A percentile compares a stretch with the other conserved stretches of the same genome.
These are phyloP conservation scores for rat (Rattus norvegicus) DNA, from an alignment of 2,113 vertebrate genomes.

Conservation along the genomic window DNA sequence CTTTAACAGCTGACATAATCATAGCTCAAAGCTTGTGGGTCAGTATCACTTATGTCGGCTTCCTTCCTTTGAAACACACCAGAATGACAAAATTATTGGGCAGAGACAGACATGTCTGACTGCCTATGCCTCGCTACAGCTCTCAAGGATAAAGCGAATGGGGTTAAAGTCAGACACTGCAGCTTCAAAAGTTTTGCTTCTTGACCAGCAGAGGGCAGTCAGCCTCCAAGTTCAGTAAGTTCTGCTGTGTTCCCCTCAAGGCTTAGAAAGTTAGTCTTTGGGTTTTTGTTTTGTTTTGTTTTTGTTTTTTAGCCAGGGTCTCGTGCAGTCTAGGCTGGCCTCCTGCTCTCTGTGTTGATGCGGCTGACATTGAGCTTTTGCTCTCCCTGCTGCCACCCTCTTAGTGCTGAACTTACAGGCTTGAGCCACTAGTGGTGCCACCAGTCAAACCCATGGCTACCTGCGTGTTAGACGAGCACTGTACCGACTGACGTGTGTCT, in stretches of 20 bases:
- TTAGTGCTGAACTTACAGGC: background rate
- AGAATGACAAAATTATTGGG: background rate
- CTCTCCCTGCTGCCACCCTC: background rate
- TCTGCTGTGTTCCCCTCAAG: background rate
- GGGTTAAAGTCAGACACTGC: background rate
- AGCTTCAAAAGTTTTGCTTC: constrained; percentile 9
- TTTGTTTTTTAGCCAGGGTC: background rate
- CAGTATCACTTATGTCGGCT: background rate
- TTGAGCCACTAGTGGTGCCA: too few species aligned
- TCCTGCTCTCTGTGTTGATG: background rate
- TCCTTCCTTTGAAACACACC: constrained; percentile 34
- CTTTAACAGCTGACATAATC: constrained; percentile 17
- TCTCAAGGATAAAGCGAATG: background rate
- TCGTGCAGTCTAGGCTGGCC: background rate
- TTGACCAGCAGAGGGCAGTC: constrained; percentile 76
- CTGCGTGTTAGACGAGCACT: background rate
- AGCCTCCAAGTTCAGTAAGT: background rate
- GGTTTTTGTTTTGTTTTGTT: background rate
- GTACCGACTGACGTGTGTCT: background rate
- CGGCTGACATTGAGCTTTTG: background rate
- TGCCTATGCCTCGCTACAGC: constrained; percentile 30
- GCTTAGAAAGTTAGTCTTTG: constrained; percentile 7
- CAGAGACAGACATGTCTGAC: background rate
- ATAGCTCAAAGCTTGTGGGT: background rate
- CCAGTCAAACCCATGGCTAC: background rate